These are phyloP conservation scores for Hystrix brachyura DNA, from an alignment of 2,113 vertebrate species.

Conservation along the genomic window DNA sequence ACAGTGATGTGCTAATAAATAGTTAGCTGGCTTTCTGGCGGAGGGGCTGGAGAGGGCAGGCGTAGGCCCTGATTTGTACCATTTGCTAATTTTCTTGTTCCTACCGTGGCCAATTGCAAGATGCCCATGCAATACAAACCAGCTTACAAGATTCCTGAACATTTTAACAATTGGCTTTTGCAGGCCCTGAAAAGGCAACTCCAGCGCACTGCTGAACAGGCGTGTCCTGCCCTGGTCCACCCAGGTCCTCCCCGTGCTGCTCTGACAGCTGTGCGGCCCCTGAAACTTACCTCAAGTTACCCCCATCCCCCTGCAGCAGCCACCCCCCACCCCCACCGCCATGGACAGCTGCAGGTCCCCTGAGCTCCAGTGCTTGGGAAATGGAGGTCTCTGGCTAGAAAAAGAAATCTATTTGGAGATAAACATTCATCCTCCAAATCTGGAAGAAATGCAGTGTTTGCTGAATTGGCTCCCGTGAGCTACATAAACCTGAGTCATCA, in stretches of 20 bases:
- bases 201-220: rapidly evolving
- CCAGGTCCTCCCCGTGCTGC: not conserved
- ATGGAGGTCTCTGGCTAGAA: conserved; percentile 60
- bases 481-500: conserved; percentile 70
- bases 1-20: not conserved
- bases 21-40: not conserved
- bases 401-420: conserved; percentile 73
- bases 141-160: conserved; percentile 30
- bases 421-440: conserved; percentile 69
- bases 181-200: not conserved
- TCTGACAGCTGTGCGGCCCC: not conserved
- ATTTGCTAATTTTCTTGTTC: not conserved
- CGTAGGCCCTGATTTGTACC: not conserved
- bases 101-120: not conserved
- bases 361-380: conserved; percentile 55
- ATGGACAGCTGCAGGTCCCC: not conserved
- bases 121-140: not conserved
- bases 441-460: conserved; percentile 72
- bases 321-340: not conserved
- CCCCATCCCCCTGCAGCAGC: not conserved
- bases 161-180: not conserved
- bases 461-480: conserved; percentile 67
- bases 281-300: not conserved
- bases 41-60: not conserved
- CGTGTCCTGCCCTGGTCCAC: not conserved